These are phyloP conservation scores for Staurois parvus DNA, from an alignment of 2,797 vertebrate species.

Conservation along the genomic window DNA sequence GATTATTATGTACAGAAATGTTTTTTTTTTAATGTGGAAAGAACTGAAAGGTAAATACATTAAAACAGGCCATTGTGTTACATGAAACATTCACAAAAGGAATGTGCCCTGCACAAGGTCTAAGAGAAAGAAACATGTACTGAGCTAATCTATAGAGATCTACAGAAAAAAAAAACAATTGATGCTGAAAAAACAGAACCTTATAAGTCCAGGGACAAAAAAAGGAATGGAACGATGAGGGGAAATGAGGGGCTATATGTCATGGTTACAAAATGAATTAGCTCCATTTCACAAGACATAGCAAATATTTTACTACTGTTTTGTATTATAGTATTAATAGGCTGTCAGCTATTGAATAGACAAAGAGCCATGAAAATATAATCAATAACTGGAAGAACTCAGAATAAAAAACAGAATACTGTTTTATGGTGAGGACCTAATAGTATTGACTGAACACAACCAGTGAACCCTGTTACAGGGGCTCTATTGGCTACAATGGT, in stretches of 20 bases:
- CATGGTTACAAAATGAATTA: too few species aligned
- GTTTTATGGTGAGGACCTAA: too few species aligned
- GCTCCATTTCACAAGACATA: too few species aligned
- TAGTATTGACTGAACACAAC: too few species aligned
- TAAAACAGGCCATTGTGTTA: constrained; percentile 49
- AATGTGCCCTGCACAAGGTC: constrained; percentile 31
- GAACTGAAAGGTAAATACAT: constrained; percentile 31
- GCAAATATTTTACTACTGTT: too few species aligned
- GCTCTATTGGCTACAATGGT: too few species aligned
- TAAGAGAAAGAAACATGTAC: background rate
- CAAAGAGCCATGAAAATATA: too few species aligned
- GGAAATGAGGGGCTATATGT: background rate
- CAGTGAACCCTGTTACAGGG: too few species aligned
- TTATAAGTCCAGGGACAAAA: constrained; percentile 14
- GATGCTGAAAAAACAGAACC: constrained; percentile 4
- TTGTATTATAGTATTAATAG: too few species aligned
- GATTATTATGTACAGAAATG: background rate
- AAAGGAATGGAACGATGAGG: background rate
- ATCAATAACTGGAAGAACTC: too few species aligned
- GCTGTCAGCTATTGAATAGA: too few species aligned
- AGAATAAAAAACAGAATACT: too few species aligned
- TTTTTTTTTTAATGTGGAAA: background rate
- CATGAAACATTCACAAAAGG: constrained; percentile 16
- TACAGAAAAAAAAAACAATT: background rate
- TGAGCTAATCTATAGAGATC: background rate